A percentile compares a stretch with the other conserved stretches of the same genome.
Evolutionary conservation across 2,113 vertebrate genomes (phyloP).

Genomic region (Mesoclemmys tuberculata): DNA sequence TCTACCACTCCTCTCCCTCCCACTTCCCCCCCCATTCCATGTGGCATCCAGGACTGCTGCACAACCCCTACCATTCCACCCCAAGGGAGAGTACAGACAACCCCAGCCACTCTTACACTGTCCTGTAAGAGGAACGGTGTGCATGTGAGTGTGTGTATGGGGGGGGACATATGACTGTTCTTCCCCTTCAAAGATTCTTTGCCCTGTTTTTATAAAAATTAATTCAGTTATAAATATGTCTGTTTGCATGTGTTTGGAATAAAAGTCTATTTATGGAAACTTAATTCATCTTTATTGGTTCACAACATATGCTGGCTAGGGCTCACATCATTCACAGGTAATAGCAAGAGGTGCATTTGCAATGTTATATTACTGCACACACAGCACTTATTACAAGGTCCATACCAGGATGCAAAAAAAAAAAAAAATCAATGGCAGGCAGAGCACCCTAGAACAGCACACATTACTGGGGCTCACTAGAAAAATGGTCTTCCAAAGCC

Average conservation of each 20-base stretch:
- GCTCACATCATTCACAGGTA: neutral
- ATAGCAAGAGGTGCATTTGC: neutral
- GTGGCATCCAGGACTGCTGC: neutral
- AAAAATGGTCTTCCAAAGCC: neutral
- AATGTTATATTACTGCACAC: neutral
- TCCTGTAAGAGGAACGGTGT: neutral
- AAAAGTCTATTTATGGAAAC: neutral
- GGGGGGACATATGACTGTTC: too few relatives aligned
- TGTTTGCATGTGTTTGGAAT: neutral
- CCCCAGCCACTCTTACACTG: too few relatives aligned
- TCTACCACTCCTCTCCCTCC: too few relatives aligned
- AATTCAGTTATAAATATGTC: neutral
- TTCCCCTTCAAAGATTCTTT: too few relatives aligned
- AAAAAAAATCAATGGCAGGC: neutral
- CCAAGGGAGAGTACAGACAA: too few relatives aligned
- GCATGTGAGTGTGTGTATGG: neutral
- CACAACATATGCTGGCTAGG: neutral
- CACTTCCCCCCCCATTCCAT: too few relatives aligned
- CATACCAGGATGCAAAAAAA: neutral
- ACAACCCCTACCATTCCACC: neutral
- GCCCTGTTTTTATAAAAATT: neutral
- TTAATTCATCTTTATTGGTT: neutral
- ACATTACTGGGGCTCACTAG: neutral
- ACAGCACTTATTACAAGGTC: neutral
- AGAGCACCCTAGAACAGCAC: neutral